Conservation (phyloP, 2,888 invertebrate genomes). For the Schrankia costaestrigalis region DNA sequence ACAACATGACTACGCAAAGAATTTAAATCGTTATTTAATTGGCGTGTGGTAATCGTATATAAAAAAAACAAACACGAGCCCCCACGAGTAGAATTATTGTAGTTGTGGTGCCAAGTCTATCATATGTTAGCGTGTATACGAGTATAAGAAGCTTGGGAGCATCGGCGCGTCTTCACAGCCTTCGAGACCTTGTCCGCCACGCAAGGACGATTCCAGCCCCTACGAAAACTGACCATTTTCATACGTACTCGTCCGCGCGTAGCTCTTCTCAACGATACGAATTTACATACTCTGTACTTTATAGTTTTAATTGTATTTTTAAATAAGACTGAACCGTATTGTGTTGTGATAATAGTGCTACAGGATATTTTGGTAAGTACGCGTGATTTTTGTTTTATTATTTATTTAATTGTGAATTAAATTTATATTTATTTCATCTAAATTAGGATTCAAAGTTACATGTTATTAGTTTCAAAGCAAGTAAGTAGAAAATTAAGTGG, state of each 20-base stretch:
- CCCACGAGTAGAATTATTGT: constrained; percentile 26
- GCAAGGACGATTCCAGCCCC: constrained; percentile 75
- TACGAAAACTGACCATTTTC: constrained; percentile 69
- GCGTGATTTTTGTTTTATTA: background rate
- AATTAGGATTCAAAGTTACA: too few species aligned
- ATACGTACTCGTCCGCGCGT: constrained; percentile 60
- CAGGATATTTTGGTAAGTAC: constrained; percentile 31
- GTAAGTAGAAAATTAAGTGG: too few species aligned
- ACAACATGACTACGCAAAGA: constrained; percentile 21
- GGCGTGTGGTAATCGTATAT: constrained; percentile 20
- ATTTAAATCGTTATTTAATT: constrained; percentile 30
- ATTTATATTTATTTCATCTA: background rate
- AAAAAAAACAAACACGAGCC: constrained; percentile 33
- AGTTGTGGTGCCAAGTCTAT: constrained; percentile 46
- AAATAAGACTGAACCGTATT: constrained; percentile 22
- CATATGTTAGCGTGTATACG: constrained; percentile 26
- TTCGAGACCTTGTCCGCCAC: constrained; percentile 71
- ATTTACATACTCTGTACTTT: constrained; percentile 15
- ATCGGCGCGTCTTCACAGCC: constrained; percentile 59
- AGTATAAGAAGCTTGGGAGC: constrained; percentile 72
- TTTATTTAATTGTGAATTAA: background rate
- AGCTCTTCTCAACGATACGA: constrained; percentile 44
- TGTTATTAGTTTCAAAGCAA: too few species aligned
- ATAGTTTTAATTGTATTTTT: constrained; percentile 14
- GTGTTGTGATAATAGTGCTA: constrained; percentile 29